Evolutionary conservation across 2,888 invertebrate species (phyloP), one percentile per base, ranked within the genome.

Genomic region (Aplocera efformata): DNA sequence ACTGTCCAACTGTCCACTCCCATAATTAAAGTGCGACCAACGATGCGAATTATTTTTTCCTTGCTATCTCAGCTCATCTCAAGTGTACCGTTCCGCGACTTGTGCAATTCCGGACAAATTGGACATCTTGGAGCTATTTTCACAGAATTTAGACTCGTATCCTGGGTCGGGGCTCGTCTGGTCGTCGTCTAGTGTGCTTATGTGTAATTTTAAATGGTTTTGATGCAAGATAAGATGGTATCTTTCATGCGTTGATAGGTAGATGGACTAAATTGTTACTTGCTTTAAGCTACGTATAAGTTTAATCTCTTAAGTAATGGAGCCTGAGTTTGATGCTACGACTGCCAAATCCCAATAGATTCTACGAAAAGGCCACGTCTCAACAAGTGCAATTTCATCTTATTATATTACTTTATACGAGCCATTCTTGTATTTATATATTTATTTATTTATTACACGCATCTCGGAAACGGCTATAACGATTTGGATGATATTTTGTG

Each of bases 31-130:
- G 39, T 46, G 53, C 45, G 44, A 49, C 51, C 45, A 44, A 49
- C 51, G 49, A 52, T 45, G 59, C 43, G 63, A 66, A 67, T 67
- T 69, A 68, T 66, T 56, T 59, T 39, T 54, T 44, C 23, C 10
- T 30, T 47, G 23, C 58, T 66, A 69, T 69, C 70, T 64, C 54
- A 53, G 48, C 53, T 50, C 48, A 70, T 70, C 69, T 65, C 48
- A 45, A 17, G 13, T 17, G 5, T 17, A 17, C 13, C 13, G 13
- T 17, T 17, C 13, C 13, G 13, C 13, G 13, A 17, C 13, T 17
- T 5, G 13, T 30, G 24, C 31, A 22, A 32, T 8, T 32, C 32
- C 32, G 32, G 9, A 32, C 2, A 17, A 17, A 17, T 5, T 17
- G 13, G 5, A 13, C 32, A 29, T 36, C 25, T 21, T 33, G 21